These are phyloP conservation scores for Brachirus orientalis DNA, from an alignment of 2,113 vertebrate genomes.

Conservation along the genomic window DNA sequence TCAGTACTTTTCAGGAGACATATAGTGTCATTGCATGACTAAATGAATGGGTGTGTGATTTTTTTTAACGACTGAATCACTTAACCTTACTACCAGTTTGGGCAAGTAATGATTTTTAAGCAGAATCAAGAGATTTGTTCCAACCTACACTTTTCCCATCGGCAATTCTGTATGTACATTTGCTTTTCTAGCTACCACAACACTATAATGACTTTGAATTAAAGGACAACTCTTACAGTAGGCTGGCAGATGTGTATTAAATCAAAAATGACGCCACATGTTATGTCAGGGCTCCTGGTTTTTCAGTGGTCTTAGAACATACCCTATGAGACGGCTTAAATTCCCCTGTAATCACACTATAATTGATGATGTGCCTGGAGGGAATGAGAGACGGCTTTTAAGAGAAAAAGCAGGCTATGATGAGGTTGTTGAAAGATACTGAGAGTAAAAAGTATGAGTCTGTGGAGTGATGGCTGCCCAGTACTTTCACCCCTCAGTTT, in stretches of 20 bases:
- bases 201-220: conserved; percentile 27
- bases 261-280: conserved; percentile 25
- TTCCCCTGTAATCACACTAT: conserved; percentile 39
- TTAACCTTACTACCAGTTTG: not conserved
- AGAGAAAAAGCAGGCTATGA: not conserved
- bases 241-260: conserved; percentile 25
- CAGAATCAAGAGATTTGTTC: conserved; percentile 7
- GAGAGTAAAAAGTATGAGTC: not conserved
- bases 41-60: too few species aligned
- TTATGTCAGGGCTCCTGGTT: conserved; percentile 19
- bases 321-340: conserved; percentile 30
- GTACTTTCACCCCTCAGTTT: conserved; percentile 26
- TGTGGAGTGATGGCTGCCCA: conserved; percentile 13
- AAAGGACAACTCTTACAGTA: conserved; percentile 20
- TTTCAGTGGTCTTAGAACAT: conserved; percentile 9
- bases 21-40: too few species aligned
- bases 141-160: not conserved
- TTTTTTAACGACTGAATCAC: too few species aligned
- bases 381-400: conserved; percentile 11
- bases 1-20: too few species aligned
- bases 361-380: conserved; percentile 16
- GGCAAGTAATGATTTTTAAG: not conserved
- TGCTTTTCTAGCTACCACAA: conserved; percentile 2
- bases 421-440: not conserved
- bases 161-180: not conserved